Base-by-base conservation (phyloP, 1,140 invertebrate genomes). In the Cydia pomonella region DNA sequence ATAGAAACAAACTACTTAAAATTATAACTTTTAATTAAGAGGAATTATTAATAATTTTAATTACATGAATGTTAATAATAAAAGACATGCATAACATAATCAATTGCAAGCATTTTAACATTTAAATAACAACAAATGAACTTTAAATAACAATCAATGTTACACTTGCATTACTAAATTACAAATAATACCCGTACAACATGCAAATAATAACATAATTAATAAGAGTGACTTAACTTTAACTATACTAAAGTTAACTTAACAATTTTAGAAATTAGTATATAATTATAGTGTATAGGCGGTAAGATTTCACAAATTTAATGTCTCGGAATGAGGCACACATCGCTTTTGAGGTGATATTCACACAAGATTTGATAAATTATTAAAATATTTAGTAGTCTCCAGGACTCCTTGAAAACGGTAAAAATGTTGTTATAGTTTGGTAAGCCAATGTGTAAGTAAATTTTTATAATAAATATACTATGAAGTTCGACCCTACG, bases 11-110 rank as follows among this genome's bases (percentile, higher is more conserved):
- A 59, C 29, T 13, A 33, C 13, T 2, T 59, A 23, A 23, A 12
- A 23, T 59, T 59, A 23, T 23, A 10, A 59, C 53, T 23, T 59
- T 59, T 59, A 50, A 59, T 59, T 21, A 23, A 59, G 1, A 23
- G 53, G n/a, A n/a, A n/a, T n/a, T n/a, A n/a, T n/a, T 10, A 59
- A 59, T 23, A 59, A 59, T 59, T 59, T 1, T n/a, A 3, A 59
- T 23, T 59, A 23, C 21, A 59, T 10, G 1, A 18, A n/a, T 50
- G 16, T n/a, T n/a, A n/a, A 7, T 7, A 50, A n/a, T 23, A 59
- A 59, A 59, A 59, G 23, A 12, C 53, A 59, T 23, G 53, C 53
- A 59, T 59, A 53, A 53, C 53, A 23, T 23, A 23, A 59, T 59
- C 21, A 59, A 59, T 12, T n/a, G 21, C 18, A n/a, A 59, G 21